Evolutionary conservation across 2,888 invertebrate genomes (phyloP).

Genomic region (Phragmatobia fuliginosa): DNA sequence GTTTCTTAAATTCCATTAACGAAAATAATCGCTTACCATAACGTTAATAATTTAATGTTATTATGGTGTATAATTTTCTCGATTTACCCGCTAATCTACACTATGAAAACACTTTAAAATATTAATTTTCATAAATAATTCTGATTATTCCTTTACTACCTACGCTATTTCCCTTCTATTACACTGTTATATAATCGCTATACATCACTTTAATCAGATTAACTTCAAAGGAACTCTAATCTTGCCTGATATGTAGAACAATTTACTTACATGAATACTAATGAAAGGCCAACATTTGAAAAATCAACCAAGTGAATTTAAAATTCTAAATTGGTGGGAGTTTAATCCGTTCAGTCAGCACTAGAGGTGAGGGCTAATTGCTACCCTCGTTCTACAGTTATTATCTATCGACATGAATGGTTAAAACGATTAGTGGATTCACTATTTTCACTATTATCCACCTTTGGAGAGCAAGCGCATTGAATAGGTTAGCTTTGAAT

Average conservation of each 20-base stretch:
- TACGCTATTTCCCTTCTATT: background rate
- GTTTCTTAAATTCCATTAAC: too few relatives aligned
- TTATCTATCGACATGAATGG: constrained; percentile 48
- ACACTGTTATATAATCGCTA: background rate
- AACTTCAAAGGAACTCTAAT: background rate
- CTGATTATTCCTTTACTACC: background rate
- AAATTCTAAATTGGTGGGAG: constrained; percentile 49
- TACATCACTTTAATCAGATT: background rate
- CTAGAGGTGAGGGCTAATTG: constrained; percentile 41
- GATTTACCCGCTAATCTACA: too few relatives aligned
- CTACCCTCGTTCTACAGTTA: constrained; percentile 41
- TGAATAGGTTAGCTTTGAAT: too few relatives aligned
- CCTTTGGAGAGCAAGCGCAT: background rate
- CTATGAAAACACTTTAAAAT: too few relatives aligned
- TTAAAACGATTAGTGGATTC: constrained; percentile 32
- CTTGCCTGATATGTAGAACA: background rate
- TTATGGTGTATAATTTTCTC: too few relatives aligned
- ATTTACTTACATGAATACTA: background rate
- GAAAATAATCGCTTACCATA: too few relatives aligned
- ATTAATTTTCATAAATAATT: background rate
- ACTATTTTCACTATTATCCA: too few relatives aligned
- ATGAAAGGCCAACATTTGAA: background rate
- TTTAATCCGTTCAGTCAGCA: constrained; percentile 45
- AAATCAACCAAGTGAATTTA: constrained; percentile 22
- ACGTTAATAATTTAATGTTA: too few relatives aligned